Evolutionary conservation across 2,113 vertebrate species (phyloP), one percentile per base, ranked within the genome.

Genomic region (Murina feae): DNA sequence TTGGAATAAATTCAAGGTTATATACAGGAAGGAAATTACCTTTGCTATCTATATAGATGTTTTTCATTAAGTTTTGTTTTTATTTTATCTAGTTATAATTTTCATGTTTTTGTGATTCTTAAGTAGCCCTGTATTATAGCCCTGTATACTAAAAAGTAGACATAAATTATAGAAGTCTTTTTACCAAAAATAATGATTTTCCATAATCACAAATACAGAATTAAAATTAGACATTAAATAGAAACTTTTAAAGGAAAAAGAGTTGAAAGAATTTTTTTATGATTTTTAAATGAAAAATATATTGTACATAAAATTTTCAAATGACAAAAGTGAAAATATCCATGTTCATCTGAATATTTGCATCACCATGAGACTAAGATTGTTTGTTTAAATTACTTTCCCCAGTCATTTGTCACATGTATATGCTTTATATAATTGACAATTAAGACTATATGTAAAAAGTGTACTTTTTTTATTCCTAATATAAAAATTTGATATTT

Each of bases 61-160:
- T 86, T 87, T 95, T 49, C 21, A 92, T 58, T 85, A 84, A 35
- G 17, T 51, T 93, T 79, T 39, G 11, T 69, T 96, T 93, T 76
- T 32, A 42, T 78, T 79, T 90, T 68, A 80, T 74, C 35, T 23
- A 89, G 55, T 23, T 35, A 60, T 6, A 86, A 74, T 63, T 53
- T 69, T 58, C 4, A 39, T 51, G 9, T 44, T 90, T 55, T 51
- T 20, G 60, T 93, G 74, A 30, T 89, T 63, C 93, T 80, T 72
- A 76, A 78, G 21, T 92, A 74, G n/a, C n/a, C n/a, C n/a, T n/a
- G n/a, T n/a, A 94, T 74, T 69, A 92, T 93, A 21, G 51, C 13
- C 16, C 23, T 71, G 9, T 60, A 4, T 60, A 79, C 11, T 51
- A 84, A 88, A 80, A 63, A 58, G 23, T 30, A 90, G 35, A 42